Percentiles rank a stretch among this genome's conserved stretches.
These are phyloP conservation scores for Nematostella vectensis DNA, from an alignment of 92 coral and sea anemone species.

Conservation along the genomic window DNA sequence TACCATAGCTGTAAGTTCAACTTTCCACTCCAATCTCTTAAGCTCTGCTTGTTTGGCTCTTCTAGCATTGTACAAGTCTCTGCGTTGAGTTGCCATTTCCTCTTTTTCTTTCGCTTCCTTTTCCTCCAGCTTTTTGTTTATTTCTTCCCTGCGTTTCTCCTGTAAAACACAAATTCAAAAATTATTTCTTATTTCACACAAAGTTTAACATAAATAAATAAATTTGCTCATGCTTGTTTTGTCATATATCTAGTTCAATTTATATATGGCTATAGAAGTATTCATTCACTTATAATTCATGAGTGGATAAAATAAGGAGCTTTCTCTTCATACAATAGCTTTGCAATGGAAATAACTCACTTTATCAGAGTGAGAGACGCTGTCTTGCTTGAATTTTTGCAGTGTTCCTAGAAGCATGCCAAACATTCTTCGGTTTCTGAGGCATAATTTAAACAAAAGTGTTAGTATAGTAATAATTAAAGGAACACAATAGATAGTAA, in stretches of 20 bases:
- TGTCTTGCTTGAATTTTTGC: slow-evolving; percentile 86
- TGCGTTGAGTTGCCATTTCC: slow-evolving; percentile 59
- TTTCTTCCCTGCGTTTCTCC: slow-evolving; percentile 90
- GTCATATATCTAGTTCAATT: too few species aligned
- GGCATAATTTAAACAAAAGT: slow-evolving; percentile 1
- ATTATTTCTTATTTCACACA: too few species aligned
- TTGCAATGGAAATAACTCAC: too few species aligned
- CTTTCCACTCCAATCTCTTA: slow-evolving; percentile 62
- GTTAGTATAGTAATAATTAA: neutral
- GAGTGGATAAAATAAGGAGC: too few species aligned
- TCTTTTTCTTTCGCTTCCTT: slow-evolving; percentile 89
- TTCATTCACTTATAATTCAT: too few species aligned
- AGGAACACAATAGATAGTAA: neutral
- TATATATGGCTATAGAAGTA: too few species aligned
- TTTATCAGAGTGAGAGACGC: slow-evolving; percentile 74
- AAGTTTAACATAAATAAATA: too few species aligned
- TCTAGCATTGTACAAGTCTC: slow-evolving; percentile 73
- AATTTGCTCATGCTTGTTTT: too few species aligned
- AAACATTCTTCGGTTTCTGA: slow-evolving; percentile 96
- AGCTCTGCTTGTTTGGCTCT: slow-evolving; percentile 88
- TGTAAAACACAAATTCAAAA: slow-evolving; percentile 6
- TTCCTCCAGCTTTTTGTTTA: slow-evolving; percentile 88
- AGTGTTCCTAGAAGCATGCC: slow-evolving; percentile 95
- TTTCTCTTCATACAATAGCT: too few species aligned
- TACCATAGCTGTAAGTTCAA: slow-evolving; percentile 90